These are phyloP conservation scores for Peromyscus leucopus DNA, from an alignment of 2,113 vertebrate genomes.

Conservation along the genomic window DNA sequence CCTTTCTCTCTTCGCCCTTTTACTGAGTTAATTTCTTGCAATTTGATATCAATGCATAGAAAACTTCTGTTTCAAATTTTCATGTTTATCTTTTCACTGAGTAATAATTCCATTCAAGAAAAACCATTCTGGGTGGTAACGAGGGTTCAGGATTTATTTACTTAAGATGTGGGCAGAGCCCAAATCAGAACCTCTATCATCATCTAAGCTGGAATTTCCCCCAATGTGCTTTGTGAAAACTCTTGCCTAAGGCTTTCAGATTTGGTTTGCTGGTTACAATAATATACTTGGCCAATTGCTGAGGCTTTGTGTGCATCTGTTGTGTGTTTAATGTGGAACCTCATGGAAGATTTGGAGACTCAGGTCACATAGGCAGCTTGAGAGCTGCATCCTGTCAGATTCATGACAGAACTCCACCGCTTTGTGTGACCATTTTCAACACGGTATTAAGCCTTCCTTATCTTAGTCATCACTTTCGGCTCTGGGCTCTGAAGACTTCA, in stretches of 20 bases:
- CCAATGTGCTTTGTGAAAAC: conserved; percentile 83
- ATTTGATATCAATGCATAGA: conserved; percentile 64
- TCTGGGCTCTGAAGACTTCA: neutral
- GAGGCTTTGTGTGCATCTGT: conserved; percentile 81
- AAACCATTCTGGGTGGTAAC: conserved; percentile 79
- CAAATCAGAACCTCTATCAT: conserved; percentile 75
- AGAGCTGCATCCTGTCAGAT: neutral
- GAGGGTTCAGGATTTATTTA: conserved; percentile 75
- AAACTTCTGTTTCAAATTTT: conserved; percentile 73
- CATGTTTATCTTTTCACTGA: conserved; percentile 72
- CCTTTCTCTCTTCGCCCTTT: neutral
- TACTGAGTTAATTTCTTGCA: conserved; percentile 38
- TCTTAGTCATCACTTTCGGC: neutral
- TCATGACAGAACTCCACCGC: neutral
- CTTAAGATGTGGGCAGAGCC: conserved; percentile 79
- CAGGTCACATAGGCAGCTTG: conserved; percentile 83
- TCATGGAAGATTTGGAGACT: conserved; percentile 86
- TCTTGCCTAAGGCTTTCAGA: conserved; percentile 86
- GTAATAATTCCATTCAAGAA: conserved; percentile 70
- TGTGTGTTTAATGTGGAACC: conserved; percentile 86
- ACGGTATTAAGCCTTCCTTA: neutral
- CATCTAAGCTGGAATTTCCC: conserved; percentile 84
- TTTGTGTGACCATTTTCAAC: neutral
- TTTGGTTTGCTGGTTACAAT: conserved; percentile 88
- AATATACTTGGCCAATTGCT: conserved; percentile 87